These are phyloP conservation scores for Marronus borbonicus DNA, from an alignment of 2,888 invertebrate genomes.

Conservation along the genomic window DNA sequence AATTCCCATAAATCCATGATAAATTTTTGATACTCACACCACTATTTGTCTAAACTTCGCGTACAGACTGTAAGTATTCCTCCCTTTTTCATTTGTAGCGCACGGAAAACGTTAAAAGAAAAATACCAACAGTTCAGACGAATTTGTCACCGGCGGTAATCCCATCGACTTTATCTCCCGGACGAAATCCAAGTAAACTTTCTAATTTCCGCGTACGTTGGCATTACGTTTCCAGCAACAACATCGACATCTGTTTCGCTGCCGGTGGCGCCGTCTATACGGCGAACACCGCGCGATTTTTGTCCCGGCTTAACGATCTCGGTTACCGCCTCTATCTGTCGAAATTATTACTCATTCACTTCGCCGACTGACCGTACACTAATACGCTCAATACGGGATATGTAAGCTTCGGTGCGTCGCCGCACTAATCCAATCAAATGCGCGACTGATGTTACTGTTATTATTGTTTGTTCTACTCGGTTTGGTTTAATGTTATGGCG, in stretches of 20 bases:
- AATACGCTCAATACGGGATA: constrained; percentile 13
- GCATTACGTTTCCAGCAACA: constrained; percentile 22
- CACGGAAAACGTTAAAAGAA: constrained; percentile 12
- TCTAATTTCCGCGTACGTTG: constrained; percentile 40
- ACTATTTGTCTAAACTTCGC: neutral
- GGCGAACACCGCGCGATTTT: constrained; percentile 25
- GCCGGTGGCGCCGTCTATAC: constrained; percentile 40
- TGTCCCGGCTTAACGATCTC: constrained; percentile 9
- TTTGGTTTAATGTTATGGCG: constrained; percentile 32
- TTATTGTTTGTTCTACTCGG: constrained; percentile 44
- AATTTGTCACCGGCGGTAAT: constrained; percentile 39
- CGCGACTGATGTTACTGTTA: constrained; percentile 36
- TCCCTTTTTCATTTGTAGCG: neutral
- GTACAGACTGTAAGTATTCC: neutral
- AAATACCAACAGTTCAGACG: constrained; percentile 30
- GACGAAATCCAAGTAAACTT: constrained; percentile 34
- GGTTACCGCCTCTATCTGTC: constrained; percentile 24
- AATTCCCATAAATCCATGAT: too few relatives aligned
- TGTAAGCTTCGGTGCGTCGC: neutral
- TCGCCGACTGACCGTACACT: constrained; percentile 30
- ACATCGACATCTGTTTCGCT: constrained; percentile 33
- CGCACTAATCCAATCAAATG: constrained; percentile 43
- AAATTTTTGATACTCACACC: neutral
- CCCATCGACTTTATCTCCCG: constrained; percentile 35
- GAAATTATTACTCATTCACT: constrained; percentile 36